Evolutionary conservation across 2,888 invertebrate species (phyloP), one percentile per base, ranked within the genome.

Genomic region (Holacanthella duospinosa): DNA sequence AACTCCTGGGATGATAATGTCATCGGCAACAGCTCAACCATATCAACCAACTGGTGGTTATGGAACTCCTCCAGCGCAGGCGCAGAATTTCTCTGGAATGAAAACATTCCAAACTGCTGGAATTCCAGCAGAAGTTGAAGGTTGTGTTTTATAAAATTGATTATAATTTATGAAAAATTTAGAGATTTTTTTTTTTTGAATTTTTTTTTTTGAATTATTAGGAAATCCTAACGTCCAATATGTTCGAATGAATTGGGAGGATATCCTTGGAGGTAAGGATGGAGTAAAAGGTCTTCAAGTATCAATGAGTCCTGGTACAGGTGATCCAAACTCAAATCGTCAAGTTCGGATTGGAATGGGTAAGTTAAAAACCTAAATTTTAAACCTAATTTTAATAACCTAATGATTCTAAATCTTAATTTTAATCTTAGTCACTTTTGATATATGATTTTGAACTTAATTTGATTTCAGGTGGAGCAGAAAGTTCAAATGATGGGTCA

Each of bases 221-320:
- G 48, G 19, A 48, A 48, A 48, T 21, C 48, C 48, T n/a, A 64
- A 64, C n/a, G 66, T 62, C 1, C 67, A 68, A 43, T 67, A 67
- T 28, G 67, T 70, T 62, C 67, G 64, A 16, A 55, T 70, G 21
- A 68, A 64, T 25, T 70, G 70, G 70, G 58, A 67, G 24, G 68
- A 68, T 48, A 59, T 70, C 44, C 28, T 70, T 4, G 60, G 63
- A 4, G 68, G 68, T 21, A 60, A 66, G 48, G 55, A 62, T 26
- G 68, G 70, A 48, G 62, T 70, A 63, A 3, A 62, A 57, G 62
- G 62, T 16, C 48, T 70, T 21, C 54, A 63, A 26, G 67, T 70
- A 25, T 66, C 60, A 25, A 68, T 70, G 70, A 59, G 27, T 24
- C 70, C 70, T 19, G 61, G 66, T 0, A 25, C n/a, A 1, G 64